Conservation (phyloP, 2,113 vertebrate genomes). For the Ovis canadensis region DNA sequence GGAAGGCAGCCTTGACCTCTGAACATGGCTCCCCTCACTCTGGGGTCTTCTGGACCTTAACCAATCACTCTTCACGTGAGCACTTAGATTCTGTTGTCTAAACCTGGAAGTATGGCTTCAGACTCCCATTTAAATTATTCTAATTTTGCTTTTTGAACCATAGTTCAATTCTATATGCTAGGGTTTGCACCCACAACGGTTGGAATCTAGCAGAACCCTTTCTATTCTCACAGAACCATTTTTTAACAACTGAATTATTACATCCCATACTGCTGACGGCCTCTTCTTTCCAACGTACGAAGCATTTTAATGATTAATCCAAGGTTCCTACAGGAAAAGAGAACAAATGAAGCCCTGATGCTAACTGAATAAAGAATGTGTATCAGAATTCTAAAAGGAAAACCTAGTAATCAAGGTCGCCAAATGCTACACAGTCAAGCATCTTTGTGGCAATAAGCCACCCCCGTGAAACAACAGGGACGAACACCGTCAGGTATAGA, state of each 20-base stretch:
- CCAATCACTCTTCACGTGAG: too few species aligned
- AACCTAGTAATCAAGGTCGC: accelerated
- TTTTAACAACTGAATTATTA: neutral
- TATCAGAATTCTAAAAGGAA: neutral
- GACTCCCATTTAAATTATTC: neutral
- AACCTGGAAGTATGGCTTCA: neutral
- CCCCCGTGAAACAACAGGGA: neutral
- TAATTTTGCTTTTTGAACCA: neutral
- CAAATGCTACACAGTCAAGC: neutral
- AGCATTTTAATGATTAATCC: neutral
- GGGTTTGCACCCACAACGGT: neutral
- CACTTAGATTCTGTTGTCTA: neutral
- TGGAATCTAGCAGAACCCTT: neutral
- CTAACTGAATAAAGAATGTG: neutral
- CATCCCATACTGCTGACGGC: neutral
- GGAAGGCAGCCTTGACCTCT: neutral
- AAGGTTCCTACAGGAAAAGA: neutral
- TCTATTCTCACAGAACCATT: neutral
- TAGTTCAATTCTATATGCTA: neutral
- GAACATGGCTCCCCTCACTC: accelerated
- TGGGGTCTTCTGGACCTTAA: neutral
- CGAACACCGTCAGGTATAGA: conserved; percentile 8
- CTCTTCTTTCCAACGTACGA: too few species aligned
- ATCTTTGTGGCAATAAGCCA: neutral
- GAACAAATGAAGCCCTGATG: neutral